A percentile compares a stretch with the other conserved stretches of the same genome.
phyloP scores from a whole-genome alignment of 2,113 vertebrate species.

The Axis porcinus region DNA sequence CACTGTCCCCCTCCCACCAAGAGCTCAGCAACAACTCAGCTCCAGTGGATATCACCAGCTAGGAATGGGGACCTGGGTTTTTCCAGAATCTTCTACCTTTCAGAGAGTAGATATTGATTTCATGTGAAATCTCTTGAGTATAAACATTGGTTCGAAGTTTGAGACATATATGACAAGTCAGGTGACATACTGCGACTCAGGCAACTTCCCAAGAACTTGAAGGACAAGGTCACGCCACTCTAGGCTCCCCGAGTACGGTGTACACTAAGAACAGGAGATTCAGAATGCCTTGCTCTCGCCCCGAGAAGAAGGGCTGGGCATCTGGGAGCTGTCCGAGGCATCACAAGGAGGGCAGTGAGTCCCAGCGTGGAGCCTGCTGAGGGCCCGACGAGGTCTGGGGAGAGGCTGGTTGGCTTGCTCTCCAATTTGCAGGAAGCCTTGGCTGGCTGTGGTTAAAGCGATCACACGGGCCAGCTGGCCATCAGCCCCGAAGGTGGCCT shows the following conservation, averaged over 20 bases:
- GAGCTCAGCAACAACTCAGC: neutral
- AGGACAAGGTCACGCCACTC: neutral
- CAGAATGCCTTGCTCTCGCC: neutral
- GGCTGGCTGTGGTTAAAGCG: neutral
- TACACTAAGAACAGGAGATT: neutral
- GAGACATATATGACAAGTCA: neutral
- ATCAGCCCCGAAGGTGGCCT: neutral
- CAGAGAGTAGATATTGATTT: neutral
- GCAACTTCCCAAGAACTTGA: neutral
- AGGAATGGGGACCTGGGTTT: neutral
- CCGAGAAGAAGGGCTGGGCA: rapidly evolving
- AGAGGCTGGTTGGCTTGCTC: neutral
- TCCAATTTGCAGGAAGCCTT: neutral
- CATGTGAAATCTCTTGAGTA: neutral
- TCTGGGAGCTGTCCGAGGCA: neutral
- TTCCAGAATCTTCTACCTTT: neutral
- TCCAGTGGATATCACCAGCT: neutral
- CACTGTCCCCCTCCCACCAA: rapidly evolving
- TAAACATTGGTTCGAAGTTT: neutral
- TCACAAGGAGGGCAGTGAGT: neutral
- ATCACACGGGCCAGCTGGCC: neutral
- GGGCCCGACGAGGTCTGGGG: neutral
- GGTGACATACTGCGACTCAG: neutral
- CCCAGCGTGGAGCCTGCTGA: neutral
- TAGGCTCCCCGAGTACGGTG: neutral